phyloP scores from a whole-genome alignment of 2,888 invertebrate species.

The Chymomyza fuscimana region DNA sequence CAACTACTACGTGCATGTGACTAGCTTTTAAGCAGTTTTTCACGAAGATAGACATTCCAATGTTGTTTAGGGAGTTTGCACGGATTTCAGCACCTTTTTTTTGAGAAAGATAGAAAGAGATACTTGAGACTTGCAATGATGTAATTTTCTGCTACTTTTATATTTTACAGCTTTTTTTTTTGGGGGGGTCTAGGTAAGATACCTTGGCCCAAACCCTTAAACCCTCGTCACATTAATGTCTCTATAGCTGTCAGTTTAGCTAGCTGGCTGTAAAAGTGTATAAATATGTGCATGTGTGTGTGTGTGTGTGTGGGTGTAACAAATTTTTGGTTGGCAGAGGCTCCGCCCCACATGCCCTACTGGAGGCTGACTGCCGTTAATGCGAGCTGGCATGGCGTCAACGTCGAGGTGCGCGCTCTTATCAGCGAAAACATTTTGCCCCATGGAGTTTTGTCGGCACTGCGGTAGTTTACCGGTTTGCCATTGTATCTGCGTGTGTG shows the following conservation, averaged over 20 bases:
- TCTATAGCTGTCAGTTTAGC: slow-evolving; percentile 73
- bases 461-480: slow-evolving; percentile 64
- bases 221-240: slow-evolving; percentile 73
- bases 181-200: too few species aligned
- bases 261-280: slow-evolving; percentile 33
- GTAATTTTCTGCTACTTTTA: slow-evolving; percentile 60
- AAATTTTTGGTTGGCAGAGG: not conserved
- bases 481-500: slow-evolving; percentile 13
- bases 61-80: not conserved
- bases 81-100: slow-evolving; percentile 12
- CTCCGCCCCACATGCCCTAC: too few species aligned
- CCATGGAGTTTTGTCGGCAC: slow-evolving; percentile 40
- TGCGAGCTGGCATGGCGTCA: slow-evolving; percentile 37
- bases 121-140: slow-evolving; percentile 35
- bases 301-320: slow-evolving; percentile 7
- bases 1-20: not conserved
- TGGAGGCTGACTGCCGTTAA: slow-evolving; percentile 29
- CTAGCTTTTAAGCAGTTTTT: not conserved
- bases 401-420: slow-evolving; percentile 48
- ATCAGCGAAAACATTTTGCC: slow-evolving; percentile 59
- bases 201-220: slow-evolving; percentile 22
- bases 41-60: not conserved
- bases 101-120: not conserved
- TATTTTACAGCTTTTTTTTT: slow-evolving; percentile 13
- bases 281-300: slow-evolving; percentile 1